Percentiles rank a stretch among this genome's conserved stretches.
Evolutionary conservation across 2,888 invertebrate species (phyloP).

Genomic region (Polymixis lichenea): DNA sequence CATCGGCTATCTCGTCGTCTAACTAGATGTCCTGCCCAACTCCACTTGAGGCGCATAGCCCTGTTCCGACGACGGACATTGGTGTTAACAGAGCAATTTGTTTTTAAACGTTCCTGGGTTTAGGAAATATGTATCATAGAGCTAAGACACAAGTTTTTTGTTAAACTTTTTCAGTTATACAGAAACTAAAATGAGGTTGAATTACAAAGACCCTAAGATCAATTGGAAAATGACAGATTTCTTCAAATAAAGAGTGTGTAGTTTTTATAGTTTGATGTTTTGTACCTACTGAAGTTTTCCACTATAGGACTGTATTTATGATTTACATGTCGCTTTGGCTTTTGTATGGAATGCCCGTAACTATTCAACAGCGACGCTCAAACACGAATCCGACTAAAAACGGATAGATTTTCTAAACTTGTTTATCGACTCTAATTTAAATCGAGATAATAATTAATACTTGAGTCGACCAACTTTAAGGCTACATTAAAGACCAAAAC

Average conservation of each 20-base stretch:
- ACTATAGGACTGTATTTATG: not conserved
- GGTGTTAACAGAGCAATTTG: too few relatives aligned
- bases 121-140: not conserved
- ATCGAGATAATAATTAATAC: not conserved
- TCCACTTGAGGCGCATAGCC: too few relatives aligned
- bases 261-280: not conserved
- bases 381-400: not conserved
- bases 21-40: too few relatives aligned
- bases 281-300: not conserved
- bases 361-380: not conserved
- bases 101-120: too few relatives aligned
- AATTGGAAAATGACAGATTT: not conserved
- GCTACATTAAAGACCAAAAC: not conserved
- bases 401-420: not conserved
- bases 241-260: not conserved
- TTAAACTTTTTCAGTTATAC: not conserved
- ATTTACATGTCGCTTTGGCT: not conserved
- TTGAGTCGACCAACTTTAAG: not conserved
- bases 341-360: not conserved
- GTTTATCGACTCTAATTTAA: too few relatives aligned
- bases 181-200: not conserved
- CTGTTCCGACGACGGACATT: too few relatives aligned
- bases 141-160: not conserved
- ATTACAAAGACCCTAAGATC: not conserved
- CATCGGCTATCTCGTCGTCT: too few relatives aligned